Evolutionary conservation across 2,797 vertebrate species (phyloP).

Genomic region (Anas flavirostris): DNA sequence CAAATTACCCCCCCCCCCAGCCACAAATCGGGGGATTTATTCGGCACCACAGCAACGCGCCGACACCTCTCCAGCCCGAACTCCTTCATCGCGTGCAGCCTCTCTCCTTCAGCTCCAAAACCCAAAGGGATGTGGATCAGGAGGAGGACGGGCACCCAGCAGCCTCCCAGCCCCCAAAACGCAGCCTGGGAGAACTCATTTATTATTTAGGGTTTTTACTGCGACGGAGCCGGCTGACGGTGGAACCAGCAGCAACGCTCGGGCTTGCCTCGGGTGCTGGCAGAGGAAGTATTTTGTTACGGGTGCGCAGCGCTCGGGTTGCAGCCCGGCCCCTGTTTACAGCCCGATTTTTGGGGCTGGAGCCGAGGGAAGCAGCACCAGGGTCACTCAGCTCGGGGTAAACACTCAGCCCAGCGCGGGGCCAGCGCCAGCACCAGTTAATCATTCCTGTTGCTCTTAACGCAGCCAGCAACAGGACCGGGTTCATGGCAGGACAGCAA

Average conservation of each 20-base stretch:
- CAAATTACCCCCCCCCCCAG: background rate
- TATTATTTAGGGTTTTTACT: background rate
- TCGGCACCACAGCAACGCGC: background rate
- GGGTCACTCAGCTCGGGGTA: background rate
- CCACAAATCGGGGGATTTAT: too few relatives aligned
- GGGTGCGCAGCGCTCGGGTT: accelerated
- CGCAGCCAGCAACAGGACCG: background rate
- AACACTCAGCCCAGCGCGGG: background rate
- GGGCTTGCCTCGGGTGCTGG: background rate
- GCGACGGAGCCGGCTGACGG: background rate
- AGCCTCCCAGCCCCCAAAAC: accelerated
- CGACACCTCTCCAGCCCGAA: background rate
- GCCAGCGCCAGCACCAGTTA: background rate
- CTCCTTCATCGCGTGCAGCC: background rate
- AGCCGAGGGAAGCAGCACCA: accelerated
- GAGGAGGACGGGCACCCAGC: background rate
- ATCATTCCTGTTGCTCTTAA: background rate
- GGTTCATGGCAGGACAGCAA: background rate
- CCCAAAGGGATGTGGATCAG: accelerated
- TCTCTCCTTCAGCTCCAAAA: background rate
- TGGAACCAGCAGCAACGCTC: background rate
- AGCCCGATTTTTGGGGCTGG: background rate
- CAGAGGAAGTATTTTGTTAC: background rate
- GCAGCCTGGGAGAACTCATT: background rate
- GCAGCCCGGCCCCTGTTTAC: background rate